These are phyloP conservation scores for Delphinus delphis DNA, from an alignment of 2,113 vertebrate species.

Conservation along the genomic window DNA sequence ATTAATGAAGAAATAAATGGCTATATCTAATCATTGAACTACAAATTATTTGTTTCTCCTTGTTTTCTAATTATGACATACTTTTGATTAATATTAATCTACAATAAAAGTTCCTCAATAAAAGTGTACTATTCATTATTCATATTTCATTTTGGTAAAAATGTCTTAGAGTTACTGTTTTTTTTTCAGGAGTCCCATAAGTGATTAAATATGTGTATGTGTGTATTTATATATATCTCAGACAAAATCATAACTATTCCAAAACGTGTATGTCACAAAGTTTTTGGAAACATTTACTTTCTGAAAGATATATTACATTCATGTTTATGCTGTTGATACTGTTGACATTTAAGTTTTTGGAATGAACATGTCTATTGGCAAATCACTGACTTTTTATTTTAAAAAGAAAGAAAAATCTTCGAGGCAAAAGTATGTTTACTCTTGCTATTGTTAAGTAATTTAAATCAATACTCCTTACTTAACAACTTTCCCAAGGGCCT, in stretches of 20 bases:
- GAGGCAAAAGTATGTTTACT: not conserved
- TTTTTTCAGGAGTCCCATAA: not conserved
- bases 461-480: slow-evolving; percentile 58
- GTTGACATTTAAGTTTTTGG: slow-evolving; percentile 2
- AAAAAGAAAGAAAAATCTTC: not conserved
- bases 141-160: not conserved
- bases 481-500: slow-evolving; percentile 55
- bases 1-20: not conserved
- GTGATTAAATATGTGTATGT: not conserved
- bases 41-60: not conserved
- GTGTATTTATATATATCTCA: not conserved
- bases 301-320: not conserved
- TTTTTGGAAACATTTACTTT: slow-evolving; percentile 9
- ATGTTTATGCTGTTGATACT: not conserved
- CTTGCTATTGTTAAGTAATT: slow-evolving; percentile 27
- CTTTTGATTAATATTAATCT: not conserved
- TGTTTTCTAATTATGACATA: not conserved
- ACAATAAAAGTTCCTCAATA: not conserved
- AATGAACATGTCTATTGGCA: not conserved
- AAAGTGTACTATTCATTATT: not conserved
- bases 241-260: not conserved
- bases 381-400: not conserved
- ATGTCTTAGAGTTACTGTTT: not conserved
- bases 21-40: not conserved
- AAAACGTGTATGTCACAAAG: not conserved